Evolutionary conservation across 2,888 invertebrate genomes (phyloP).

Genomic region (Prionchulus punctatus): DNA sequence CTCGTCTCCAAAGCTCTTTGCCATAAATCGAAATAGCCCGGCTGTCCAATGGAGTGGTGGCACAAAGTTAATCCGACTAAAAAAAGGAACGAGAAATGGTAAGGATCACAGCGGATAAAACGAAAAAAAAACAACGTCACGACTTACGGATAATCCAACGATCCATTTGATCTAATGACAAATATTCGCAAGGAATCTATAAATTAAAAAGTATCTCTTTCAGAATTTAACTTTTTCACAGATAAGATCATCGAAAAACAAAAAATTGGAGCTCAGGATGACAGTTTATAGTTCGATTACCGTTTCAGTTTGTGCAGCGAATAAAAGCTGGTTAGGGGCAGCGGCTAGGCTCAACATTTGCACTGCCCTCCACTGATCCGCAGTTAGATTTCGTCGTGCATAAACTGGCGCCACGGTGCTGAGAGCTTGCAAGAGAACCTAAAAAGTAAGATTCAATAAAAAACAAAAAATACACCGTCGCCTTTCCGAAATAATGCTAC

Average conservation of each 20-base stretch:
- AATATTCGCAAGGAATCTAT: slow-evolving; percentile 83
- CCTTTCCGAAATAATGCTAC: slow-evolving; percentile 22
- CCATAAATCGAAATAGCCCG: slow-evolving; percentile 63
- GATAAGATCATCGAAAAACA: neutral
- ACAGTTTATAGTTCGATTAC: slow-evolving; percentile 15
- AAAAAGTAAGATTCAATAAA: neutral
- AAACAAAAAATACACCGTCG: neutral
- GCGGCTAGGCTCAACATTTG: slow-evolving; percentile 81
- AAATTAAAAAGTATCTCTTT: slow-evolving; percentile 12
- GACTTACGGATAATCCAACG: slow-evolving; percentile 66
- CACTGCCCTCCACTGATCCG: slow-evolving; percentile 64
- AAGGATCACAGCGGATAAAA: neutral
- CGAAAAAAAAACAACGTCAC: neutral
- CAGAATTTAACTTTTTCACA: neutral
- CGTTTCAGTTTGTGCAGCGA: slow-evolving; percentile 80
- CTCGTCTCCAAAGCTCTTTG: slow-evolving; percentile 73
- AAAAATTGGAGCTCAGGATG: neutral
- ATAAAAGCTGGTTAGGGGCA: slow-evolving; percentile 79
- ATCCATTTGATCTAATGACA: slow-evolving; percentile 85
- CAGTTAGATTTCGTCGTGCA: slow-evolving; percentile 69
- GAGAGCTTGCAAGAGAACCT: slow-evolving; percentile 60
- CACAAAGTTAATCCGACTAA: slow-evolving; percentile 71
- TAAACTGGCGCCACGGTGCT: slow-evolving; percentile 73
- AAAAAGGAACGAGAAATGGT: slow-evolving; percentile 13
- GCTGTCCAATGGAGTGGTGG: slow-evolving; percentile 62